Base-by-base conservation (phyloP, 1,140 invertebrate genomes). In the Carcinoscorpius rotundicauda region DNA sequence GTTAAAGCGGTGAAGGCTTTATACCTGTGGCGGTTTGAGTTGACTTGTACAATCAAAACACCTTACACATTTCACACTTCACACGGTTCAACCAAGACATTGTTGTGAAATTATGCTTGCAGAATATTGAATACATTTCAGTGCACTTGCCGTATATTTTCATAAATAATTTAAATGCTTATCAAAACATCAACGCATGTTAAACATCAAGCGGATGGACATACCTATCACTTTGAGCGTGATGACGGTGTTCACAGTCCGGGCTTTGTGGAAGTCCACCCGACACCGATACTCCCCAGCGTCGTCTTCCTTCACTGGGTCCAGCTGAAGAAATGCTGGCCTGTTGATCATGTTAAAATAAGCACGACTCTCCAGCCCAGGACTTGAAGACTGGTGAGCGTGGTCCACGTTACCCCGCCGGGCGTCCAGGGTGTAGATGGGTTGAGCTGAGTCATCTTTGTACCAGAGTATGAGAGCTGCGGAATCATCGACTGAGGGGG, bases 391-490 rank as follows among this genome's bases (percentile, higher is more conserved):
- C 58, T 72, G 72, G 61, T 69, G 66, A n/a, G 70, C 68, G 48
- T 65, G 58, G 6, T 63, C 57, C 0, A 70, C 51, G 50, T 62
- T 10, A 6, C 57, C 58, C 5, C 49, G 62, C 49, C 72, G 68
- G 6, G 71, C 68, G 61, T 73, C 72, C 8, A 72, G 57, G 10
- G 67, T 71, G 59, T 91, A 93, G 70, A 94, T 83, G 57, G 91
- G 89, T 76, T 89, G 90, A 60, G 85, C 84, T 49, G 84, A 85
- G 62, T 85, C 85, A 73, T 91, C 87, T 69, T 88, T 81, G 77
- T 91, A 94, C 90, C 90, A 94, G 5, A 93, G 80, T 67, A 94
- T 88, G 86, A 93, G 88, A 76, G 89, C 88, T 67, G 92, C 87
- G 68, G 87, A 80, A 75, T 93, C 90, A 70, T 89, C 86, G 72